Percentiles rank a stretch among this genome's conserved stretches.
Conservation (phyloP, 2,888 invertebrate species). For the Trachelus iudaicus region DNA sequence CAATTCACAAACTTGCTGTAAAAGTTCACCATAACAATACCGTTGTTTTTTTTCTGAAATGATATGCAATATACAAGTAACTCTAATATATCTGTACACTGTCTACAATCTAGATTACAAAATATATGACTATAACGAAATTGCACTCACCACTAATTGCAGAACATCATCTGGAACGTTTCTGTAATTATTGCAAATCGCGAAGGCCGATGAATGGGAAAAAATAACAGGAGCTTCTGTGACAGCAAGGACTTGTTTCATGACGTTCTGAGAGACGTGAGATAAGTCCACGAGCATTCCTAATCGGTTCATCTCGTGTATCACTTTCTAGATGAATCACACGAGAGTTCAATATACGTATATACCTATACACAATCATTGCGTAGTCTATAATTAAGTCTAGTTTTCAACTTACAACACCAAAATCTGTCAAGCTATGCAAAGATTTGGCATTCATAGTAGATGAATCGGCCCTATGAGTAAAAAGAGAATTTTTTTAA, state of each 20-base stretch:
- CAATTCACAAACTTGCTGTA: conserved; percentile 72
- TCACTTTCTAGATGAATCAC: conserved; percentile 63
- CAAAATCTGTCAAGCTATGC: conserved; percentile 64
- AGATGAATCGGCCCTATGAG: conserved; percentile 64
- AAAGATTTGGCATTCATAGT: conserved; percentile 46
- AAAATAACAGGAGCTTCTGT: conserved; percentile 72
- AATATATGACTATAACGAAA: too few relatives aligned
- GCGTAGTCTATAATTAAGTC: conserved; percentile 9
- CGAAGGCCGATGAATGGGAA: conserved; percentile 72
- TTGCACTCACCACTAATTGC: conserved; percentile 63
- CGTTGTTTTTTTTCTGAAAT: conserved; percentile 73
- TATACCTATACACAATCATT: neutral
- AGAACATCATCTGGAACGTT: conserved; percentile 73
- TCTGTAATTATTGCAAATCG: conserved; percentile 67
- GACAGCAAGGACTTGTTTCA: conserved; percentile 68
- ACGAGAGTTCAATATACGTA: neutral
- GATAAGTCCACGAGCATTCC: conserved; percentile 74
- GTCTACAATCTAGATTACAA: too few relatives aligned
- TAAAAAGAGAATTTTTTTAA: neutral
- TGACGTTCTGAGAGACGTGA: conserved; percentile 71
- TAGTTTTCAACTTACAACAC: conserved; percentile 51
- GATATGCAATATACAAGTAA: too few relatives aligned
- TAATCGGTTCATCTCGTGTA: conserved; percentile 74
- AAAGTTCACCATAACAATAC: conserved; percentile 82
- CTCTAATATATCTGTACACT: too few relatives aligned